Evolutionary conservation across 2,888 invertebrate genomes (phyloP).

Genomic region (Agriotes lineatus): DNA sequence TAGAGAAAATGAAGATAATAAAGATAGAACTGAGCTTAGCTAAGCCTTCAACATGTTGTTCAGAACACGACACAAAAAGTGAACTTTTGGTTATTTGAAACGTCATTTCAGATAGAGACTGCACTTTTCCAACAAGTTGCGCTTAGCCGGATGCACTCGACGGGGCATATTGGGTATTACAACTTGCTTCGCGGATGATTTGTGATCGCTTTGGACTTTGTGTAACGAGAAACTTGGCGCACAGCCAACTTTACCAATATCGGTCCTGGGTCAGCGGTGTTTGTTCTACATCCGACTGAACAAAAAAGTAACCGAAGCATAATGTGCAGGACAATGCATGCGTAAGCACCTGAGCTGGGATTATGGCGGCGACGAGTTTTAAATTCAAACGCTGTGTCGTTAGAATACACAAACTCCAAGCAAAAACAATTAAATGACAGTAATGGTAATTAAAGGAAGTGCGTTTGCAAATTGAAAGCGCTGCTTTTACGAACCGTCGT

Average conservation of each 20-base stretch:
- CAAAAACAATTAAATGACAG: conserved; percentile 10
- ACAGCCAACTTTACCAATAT: conserved; percentile 34
- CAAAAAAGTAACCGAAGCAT: conserved; percentile 23
- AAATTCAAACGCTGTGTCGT: conserved; percentile 5
- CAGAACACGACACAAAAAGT: neutral
- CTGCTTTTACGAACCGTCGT: neutral
- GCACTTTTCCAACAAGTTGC: conserved; percentile 35
- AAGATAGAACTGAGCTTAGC: no score
- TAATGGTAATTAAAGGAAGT: conserved; percentile 14
- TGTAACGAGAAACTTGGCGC: conserved; percentile 29
- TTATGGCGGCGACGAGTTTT: neutral
- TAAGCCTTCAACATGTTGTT: neutral
- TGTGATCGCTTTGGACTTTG: conserved; percentile 36
- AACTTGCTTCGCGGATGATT: conserved; percentile 36
- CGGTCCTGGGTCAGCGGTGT: conserved; percentile 26
- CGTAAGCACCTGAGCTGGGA: conserved; percentile 10
- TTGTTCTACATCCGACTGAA: conserved; percentile 23
- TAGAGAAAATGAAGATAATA: no score
- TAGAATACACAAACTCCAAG: conserved; percentile 1
- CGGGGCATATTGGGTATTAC: conserved; percentile 34
- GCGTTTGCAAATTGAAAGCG: conserved; percentile 10
- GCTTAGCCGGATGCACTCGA: conserved; percentile 35
- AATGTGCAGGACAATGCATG: conserved; percentile 16
- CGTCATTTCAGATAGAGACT: conserved; percentile 24
- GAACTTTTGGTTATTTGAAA: conserved; percentile 13